Evolutionary conservation across 2,888 invertebrate genomes (phyloP).

Genomic region (Nemoura dubitans): DNA sequence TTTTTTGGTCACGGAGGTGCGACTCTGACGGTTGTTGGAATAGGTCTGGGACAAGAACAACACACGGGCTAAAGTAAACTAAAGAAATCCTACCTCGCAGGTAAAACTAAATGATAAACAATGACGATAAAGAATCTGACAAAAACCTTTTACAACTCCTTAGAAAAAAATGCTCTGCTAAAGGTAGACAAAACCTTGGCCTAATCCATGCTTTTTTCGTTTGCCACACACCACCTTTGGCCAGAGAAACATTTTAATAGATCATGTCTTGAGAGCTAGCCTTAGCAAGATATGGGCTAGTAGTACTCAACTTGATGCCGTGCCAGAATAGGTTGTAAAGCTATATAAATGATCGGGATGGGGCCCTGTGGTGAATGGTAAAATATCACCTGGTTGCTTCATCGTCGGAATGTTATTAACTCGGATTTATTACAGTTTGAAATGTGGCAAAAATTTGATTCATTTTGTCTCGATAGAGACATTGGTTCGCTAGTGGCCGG

Average conservation of each 20-base stretch:
- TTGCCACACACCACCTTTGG: not conserved
- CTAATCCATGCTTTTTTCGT: not conserved
- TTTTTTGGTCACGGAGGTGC: not conserved
- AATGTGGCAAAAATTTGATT: constrained; percentile 7
- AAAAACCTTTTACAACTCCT: constrained; percentile 22
- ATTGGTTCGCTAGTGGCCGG: not conserved
- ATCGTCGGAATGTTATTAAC: not conserved
- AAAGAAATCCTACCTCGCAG: constrained; percentile 20
- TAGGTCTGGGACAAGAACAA: not conserved
- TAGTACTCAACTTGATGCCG: constrained; percentile 24
- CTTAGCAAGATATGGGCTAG: constrained; percentile 26
- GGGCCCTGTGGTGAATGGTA: not conserved
- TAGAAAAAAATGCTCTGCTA: not conserved
- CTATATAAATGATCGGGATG: constrained; percentile 19
- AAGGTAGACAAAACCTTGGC: not conserved
- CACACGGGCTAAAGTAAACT: not conserved
- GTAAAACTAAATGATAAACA: constrained; percentile 40
- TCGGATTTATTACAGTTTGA: not conserved
- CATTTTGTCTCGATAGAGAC: not conserved
- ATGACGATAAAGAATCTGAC: constrained; percentile 25
- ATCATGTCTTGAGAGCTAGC: constrained; percentile 5
- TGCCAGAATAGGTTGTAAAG: constrained; percentile 19
- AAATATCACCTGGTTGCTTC: constrained; percentile 32
- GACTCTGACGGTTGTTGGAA: not conserved
- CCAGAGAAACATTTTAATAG: constrained; percentile 22